Evolutionary conservation across 2,113 vertebrate genomes (phyloP), one percentile per base, ranked within the genome.

Genomic region (Excalfactoria chinensis): DNA sequence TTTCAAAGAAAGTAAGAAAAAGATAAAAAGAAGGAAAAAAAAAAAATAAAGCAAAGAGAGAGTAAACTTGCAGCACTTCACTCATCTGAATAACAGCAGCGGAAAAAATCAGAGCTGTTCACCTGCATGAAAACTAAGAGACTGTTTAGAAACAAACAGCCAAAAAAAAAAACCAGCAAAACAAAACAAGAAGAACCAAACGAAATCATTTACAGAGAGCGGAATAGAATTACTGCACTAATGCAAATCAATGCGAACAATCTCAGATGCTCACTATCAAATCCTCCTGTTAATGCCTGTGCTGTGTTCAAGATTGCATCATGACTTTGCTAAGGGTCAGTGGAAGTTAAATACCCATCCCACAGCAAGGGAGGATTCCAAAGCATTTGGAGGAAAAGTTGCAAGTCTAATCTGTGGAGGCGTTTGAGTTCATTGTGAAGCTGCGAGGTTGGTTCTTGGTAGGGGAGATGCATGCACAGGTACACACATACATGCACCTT

Each of bases 181-280:
- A 37, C 43, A 83, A 34, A 64, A 60, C 56, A 53, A 71, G 70
- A 23, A 37, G 37, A 51, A 26, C 4, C 74, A 75, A 92, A 51
- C 14, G 93, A 94, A 96, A 73, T 82, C 49, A 89, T 94, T 94
- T 90, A 76, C 73, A 88, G 64, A 84, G 48, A 91, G 87, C 23
- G 9, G 44, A 93, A 89, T 30, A 8, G 48, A 93, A 87, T 89
- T 89, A 83, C 62, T 34, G 67, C 75, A 43, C 49, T 93, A 70
- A 67, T 90, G 81, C 43, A 80, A 91, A 91, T 76, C 77, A 56
- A 59, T 16, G 41, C 30, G 73, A 94, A 86, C 88, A 77, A 80
- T 90, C 76, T 95, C 84, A 84, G 81, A 60, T 63, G 70, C 63
- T 86, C 16, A 1, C 44, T 66, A 35, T 72, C 72, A 56, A 60